phyloP scores from a whole-genome alignment of 1,140 invertebrate genomes.

The Ladona fulva region DNA sequence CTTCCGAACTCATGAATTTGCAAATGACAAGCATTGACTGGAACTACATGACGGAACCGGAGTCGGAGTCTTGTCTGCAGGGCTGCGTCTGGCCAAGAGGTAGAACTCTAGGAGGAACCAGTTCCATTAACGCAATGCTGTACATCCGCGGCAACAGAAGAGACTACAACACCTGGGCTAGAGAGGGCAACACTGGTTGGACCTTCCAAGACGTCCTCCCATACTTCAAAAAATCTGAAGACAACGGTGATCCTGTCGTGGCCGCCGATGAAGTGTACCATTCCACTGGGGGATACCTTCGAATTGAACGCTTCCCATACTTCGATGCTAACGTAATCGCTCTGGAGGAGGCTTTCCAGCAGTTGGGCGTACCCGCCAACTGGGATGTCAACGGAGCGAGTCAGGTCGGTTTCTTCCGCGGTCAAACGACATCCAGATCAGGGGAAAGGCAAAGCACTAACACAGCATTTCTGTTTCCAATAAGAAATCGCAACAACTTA shows the following conservation, averaged over 20 bases:
- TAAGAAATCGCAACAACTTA: constrained; percentile 60
- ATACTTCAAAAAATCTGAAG: constrained; percentile 50
- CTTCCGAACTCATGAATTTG: constrained; percentile 45
- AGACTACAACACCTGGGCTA: constrained; percentile 60
- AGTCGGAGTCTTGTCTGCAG: constrained; percentile 31
- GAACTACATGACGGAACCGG: constrained; percentile 20
- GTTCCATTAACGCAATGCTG: constrained; percentile 56
- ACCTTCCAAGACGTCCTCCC: constrained; percentile 49
- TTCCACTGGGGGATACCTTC: constrained; percentile 45
- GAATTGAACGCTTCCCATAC: constrained; percentile 51
- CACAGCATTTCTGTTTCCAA: constrained; percentile 60
- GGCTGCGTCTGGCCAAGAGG: constrained; percentile 29
- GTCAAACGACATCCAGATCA: constrained; percentile 45
- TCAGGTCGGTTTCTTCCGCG: constrained; percentile 37
- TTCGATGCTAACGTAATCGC: constrained; percentile 44
- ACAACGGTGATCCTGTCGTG: constrained; percentile 28
- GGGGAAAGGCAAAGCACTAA: constrained; percentile 62
- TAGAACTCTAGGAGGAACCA: constrained; percentile 48
- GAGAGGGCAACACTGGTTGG: constrained; percentile 52
- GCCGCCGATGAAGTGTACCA: constrained; percentile 36
- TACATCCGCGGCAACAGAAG: constrained; percentile 53
- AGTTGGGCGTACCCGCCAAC: constrained; percentile 32
- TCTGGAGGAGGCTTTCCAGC: constrained; percentile 47
- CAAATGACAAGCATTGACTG: constrained; percentile 29
- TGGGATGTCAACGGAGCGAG: constrained; percentile 27